Evolutionary conservation across 1,140 invertebrate genomes (phyloP).

Genomic region (Cephus cinctus): DNA sequence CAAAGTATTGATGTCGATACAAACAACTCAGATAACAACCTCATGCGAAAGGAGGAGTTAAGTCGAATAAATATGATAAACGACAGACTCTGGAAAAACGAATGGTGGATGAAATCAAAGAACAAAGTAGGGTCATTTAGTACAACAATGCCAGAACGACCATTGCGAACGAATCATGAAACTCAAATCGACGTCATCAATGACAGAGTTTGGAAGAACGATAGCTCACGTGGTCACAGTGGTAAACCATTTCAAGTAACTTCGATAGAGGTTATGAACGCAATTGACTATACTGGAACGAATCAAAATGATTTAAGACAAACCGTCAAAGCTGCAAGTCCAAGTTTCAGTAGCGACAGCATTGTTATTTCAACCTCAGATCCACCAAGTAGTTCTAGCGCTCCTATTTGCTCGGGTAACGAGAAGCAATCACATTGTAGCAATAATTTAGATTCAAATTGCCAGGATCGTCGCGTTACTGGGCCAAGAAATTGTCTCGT

Average conservation of each 20-base stretch:
- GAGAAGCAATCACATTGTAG: slow-evolving; percentile 15
- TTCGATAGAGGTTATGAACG: slow-evolving; percentile 43
- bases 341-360: slow-evolving; percentile 49
- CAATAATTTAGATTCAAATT: slow-evolving; percentile 23
- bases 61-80: slow-evolving; percentile 47
- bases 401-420: slow-evolving; percentile 28
- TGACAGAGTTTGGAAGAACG: slow-evolving; percentile 44
- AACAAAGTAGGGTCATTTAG: not conserved
- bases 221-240: not conserved
- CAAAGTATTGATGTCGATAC: slow-evolving; percentile 1
- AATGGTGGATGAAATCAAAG: slow-evolving; percentile 37
- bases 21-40: slow-evolving; percentile 8
- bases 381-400: slow-evolving; percentile 49
- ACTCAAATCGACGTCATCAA: slow-evolving; percentile 46
- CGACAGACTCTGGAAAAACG: slow-evolving; percentile 48
- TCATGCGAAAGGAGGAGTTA: no score
- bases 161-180: slow-evolving; percentile 13
- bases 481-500: slow-evolving; percentile 73
- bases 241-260: slow-evolving; percentile 31
- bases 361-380: slow-evolving; percentile 48
- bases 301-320: slow-evolving; percentile 24
- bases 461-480: slow-evolving; percentile 46
- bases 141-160: slow-evolving; percentile 10
- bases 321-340: slow-evolving; percentile 40
- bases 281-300: slow-evolving; percentile 21